Conservation (phyloP, 23 tunicate genomes). For the Oikopleura dioica region DNA sequence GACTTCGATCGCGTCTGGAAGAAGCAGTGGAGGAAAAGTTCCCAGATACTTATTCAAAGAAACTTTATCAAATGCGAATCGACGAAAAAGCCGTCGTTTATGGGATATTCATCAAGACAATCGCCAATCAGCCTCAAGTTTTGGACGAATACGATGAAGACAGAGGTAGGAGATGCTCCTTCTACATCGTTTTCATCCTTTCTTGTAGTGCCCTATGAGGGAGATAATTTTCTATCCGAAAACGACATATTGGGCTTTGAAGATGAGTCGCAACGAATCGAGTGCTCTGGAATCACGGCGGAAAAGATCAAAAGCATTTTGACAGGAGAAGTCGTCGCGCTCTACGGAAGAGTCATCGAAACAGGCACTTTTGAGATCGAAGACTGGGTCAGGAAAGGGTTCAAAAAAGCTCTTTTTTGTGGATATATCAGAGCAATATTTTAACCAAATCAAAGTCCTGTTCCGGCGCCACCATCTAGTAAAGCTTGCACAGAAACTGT, state of each 20-base stretch:
- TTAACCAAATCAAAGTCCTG: too few species aligned
- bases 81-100: not conserved
- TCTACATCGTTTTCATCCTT: too few species aligned
- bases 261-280: not conserved
- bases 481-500: not conserved
- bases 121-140: not conserved
- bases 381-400: too few species aligned
- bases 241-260: not conserved
- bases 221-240: not conserved
- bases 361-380: not conserved
- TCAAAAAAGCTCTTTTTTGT: too few species aligned
- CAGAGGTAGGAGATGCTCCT: too few species aligned
- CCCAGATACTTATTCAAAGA: not conserved
- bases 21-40: not conserved
- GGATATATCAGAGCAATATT: too few species aligned
- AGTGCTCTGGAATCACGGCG: not conserved
- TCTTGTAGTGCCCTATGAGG: too few species aligned
- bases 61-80: not conserved
- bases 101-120: not conserved
- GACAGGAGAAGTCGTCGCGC: not conserved
- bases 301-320: not conserved
- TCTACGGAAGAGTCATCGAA: not conserved
- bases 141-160: not conserved
- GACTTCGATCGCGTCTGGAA: not conserved
- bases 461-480: not conserved